Conservation (phyloP, 2,797 vertebrate genomes). For the Lepidocolaptes lacrymiger region DNA sequence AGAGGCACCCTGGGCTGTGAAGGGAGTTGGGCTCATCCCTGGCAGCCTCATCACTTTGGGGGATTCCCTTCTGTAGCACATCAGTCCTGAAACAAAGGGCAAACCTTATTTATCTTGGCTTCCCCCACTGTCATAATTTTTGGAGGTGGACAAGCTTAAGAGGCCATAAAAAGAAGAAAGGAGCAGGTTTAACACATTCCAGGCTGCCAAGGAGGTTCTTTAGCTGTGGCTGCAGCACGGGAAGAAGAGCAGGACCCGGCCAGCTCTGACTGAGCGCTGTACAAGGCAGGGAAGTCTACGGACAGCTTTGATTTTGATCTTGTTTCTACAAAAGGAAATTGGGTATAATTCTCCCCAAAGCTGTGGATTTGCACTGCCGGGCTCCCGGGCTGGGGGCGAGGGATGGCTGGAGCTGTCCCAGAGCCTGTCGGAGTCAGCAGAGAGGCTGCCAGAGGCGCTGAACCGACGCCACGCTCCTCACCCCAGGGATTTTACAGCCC, state of each 20-base stretch:
- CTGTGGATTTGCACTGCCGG: neutral
- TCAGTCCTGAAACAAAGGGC: neutral
- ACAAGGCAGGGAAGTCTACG: neutral
- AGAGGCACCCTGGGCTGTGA: neutral
- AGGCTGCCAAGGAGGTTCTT: neutral
- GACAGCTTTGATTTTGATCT: neutral
- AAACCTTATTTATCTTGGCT: neutral
- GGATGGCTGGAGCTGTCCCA: neutral
- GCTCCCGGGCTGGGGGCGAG: neutral
- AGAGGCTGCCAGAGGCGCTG: neutral
- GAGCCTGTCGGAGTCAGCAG: neutral
- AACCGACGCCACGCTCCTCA: neutral
- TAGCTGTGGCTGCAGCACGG: fast-evolving
- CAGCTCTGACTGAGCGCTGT: fast-evolving
- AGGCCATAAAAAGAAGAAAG: slow-evolving; percentile 5
- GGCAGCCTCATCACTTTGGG: fast-evolving
- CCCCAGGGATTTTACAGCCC: neutral
- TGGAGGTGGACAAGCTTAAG: neutral
- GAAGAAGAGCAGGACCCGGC: neutral
- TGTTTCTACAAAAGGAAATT: neutral
- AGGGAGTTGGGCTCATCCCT: neutral
- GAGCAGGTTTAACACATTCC: neutral
- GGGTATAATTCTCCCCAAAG: neutral
- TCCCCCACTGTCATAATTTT: neutral
- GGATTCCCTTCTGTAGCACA: neutral